Evolutionary conservation across 2,113 vertebrate genomes (phyloP).

Genomic region (Ammodytes marinus): DNA sequence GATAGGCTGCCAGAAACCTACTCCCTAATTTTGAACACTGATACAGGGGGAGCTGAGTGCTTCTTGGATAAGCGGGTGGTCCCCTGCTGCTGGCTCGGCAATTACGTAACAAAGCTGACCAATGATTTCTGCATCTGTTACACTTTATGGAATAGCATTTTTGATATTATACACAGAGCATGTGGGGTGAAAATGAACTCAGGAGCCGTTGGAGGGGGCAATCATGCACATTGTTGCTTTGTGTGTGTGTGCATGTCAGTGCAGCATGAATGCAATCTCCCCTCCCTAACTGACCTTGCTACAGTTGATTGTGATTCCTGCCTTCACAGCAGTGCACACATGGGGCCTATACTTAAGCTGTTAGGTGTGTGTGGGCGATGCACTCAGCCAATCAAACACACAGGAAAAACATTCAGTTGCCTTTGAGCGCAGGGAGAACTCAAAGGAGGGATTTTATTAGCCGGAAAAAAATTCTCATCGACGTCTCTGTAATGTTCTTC

Average conservation of each 20-base stretch:
- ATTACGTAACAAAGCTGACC: constrained; percentile 78
- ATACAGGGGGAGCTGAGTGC: constrained; percentile 67
- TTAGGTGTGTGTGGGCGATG: constrained; percentile 59
- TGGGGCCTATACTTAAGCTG: constrained; percentile 66
- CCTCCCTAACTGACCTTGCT: constrained; percentile 62
- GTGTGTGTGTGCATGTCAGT: constrained; percentile 57
- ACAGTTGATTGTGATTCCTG: constrained; percentile 45
- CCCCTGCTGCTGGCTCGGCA: constrained; percentile 67
- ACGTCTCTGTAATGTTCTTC: constrained; percentile 21
- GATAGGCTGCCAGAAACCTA: constrained; percentile 66
- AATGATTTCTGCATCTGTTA: constrained; percentile 69
- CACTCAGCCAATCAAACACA: constrained; percentile 47
- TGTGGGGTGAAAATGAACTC: constrained; percentile 65
- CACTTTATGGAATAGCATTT: constrained; percentile 55
- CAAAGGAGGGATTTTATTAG: constrained; percentile 42
- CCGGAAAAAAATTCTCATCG: constrained; percentile 34
- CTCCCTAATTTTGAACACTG: constrained; percentile 73
- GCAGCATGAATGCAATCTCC: constrained; percentile 73
- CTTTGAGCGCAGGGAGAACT: constrained; percentile 30
- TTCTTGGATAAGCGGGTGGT: constrained; percentile 58
- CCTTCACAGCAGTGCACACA: constrained; percentile 26
- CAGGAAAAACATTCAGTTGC: constrained; percentile 38
- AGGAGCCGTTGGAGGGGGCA: constrained; percentile 50
- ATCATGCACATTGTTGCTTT: constrained; percentile 58
- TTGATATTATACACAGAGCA: constrained; percentile 45